phyloP scores from a whole-genome alignment of 2,888 invertebrate species.

The Falcaria lacertinaria region DNA sequence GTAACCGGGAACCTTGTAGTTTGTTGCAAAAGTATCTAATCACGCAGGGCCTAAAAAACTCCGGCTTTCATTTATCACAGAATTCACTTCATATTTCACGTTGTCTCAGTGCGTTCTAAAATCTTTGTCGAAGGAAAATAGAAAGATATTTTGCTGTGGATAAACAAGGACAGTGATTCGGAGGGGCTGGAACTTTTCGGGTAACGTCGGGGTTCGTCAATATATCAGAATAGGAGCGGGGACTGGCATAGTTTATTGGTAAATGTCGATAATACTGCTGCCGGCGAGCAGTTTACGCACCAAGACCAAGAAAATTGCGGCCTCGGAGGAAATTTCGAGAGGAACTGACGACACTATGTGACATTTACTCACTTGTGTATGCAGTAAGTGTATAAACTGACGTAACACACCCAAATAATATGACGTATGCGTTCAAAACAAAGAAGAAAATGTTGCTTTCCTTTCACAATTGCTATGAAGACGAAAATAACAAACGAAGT shows the following conservation, averaged over 20 bases:
- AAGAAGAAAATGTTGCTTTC: too few species aligned
- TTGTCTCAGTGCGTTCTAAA: slow-evolving; percentile 29
- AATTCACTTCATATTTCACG: slow-evolving; percentile 36
- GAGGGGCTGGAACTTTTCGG: slow-evolving; percentile 7
- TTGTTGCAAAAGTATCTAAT: slow-evolving; percentile 24
- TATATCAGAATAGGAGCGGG: slow-evolving; percentile 46
- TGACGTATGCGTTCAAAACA: too few species aligned
- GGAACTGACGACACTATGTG: slow-evolving; percentile 7
- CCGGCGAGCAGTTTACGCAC: slow-evolving; percentile 43
- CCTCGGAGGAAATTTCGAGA: slow-evolving; percentile 10
- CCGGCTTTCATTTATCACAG: slow-evolving; percentile 34
- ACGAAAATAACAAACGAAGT: too few species aligned
- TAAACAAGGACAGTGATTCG: slow-evolving; percentile 33
- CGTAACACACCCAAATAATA: too few species aligned
- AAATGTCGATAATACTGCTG: slow-evolving; percentile 38
- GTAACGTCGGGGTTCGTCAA: slow-evolving; percentile 28
- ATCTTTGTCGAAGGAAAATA: slow-evolving; percentile 31
- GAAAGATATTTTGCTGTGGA: slow-evolving; percentile 29
- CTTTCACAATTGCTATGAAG: too few species aligned
- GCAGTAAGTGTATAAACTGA: background rate
- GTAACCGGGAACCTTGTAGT: slow-evolving; percentile 12
- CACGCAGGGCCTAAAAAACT: slow-evolving; percentile 19
- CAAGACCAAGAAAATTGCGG: slow-evolving; percentile 38
- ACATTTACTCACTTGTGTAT: background rate
- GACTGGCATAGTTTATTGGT: slow-evolving; percentile 33